These are phyloP conservation scores for Rhogogaster chlorosoma DNA, from an alignment of 2,888 invertebrate species.

Conservation along the genomic window DNA sequence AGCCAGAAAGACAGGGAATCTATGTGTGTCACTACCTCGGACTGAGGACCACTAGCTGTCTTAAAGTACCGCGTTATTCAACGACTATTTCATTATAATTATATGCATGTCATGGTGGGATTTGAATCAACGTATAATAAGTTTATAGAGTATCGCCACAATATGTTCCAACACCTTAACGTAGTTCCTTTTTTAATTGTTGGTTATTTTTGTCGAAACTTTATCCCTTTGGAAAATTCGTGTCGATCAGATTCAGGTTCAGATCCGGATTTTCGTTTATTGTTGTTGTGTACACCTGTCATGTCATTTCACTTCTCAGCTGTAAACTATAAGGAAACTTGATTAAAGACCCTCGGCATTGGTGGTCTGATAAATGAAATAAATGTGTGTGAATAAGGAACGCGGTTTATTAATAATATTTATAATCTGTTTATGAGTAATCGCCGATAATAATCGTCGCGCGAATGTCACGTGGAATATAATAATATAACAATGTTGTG, in stretches of 20 bases:
- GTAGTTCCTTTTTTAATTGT: neutral
- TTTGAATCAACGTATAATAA: neutral
- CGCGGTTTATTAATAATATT: neutral
- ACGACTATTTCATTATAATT: neutral
- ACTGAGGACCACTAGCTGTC: neutral
- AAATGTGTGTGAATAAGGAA: neutral
- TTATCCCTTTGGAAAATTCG: neutral
- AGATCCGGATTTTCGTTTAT: conserved; percentile 15
- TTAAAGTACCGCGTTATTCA: neutral
- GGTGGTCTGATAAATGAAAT: neutral
- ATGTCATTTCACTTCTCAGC: neutral
- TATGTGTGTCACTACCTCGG: conserved; percentile 21
- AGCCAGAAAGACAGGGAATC: neutral
- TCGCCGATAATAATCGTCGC: conserved; percentile 2
- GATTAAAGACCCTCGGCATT: neutral
- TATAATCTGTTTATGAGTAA: neutral
- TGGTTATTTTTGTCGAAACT: neutral
- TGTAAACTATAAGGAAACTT: neutral
- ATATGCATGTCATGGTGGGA: neutral
- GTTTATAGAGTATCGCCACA: neutral
- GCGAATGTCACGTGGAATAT: conserved; percentile 54
- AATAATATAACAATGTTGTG: conserved; percentile 57
- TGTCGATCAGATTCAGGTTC: conserved; percentile 21
- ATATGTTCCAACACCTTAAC: neutral
- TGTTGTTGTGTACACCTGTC: neutral